phyloP scores from a whole-genome alignment of 2,888 invertebrate species.

The Neria commutata region DNA sequence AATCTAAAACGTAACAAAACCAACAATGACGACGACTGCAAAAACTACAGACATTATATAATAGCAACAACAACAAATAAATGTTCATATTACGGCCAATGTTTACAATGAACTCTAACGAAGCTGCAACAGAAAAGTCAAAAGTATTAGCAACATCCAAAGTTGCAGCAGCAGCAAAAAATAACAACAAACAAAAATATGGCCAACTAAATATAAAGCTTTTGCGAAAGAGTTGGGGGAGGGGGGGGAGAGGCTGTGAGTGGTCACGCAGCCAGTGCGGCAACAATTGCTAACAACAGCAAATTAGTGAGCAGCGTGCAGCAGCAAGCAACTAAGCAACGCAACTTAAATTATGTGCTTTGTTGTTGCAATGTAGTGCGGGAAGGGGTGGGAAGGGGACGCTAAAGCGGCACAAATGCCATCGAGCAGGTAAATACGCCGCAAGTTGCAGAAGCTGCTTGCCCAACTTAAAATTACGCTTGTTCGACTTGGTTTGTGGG shows the following conservation, averaged over 20 bases:
- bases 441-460: background rate
- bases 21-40: background rate
- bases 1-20: too few species aligned
- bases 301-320: background rate
- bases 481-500: too few species aligned
- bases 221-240: too few species aligned
- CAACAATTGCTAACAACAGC: background rate
- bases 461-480: background rate
- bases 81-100: too few species aligned
- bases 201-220: background rate
- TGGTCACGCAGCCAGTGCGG: background rate
- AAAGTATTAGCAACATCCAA: conserved; percentile 29
- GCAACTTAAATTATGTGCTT: too few species aligned
- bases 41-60: background rate
- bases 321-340: too few species aligned
- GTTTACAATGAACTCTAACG: conserved; percentile 31
- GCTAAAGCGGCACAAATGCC: too few species aligned
- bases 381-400: too few species aligned
- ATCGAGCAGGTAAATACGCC: too few species aligned
- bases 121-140: conserved; percentile 34
- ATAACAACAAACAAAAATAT: background rate
- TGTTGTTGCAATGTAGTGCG: too few species aligned
- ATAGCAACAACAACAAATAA: conserved; percentile 1
- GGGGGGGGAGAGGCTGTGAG: too few species aligned
- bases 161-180: background rate